Evolutionary conservation across 1,140 invertebrate species (phyloP).

Genomic region (Charaxes varanes): DNA sequence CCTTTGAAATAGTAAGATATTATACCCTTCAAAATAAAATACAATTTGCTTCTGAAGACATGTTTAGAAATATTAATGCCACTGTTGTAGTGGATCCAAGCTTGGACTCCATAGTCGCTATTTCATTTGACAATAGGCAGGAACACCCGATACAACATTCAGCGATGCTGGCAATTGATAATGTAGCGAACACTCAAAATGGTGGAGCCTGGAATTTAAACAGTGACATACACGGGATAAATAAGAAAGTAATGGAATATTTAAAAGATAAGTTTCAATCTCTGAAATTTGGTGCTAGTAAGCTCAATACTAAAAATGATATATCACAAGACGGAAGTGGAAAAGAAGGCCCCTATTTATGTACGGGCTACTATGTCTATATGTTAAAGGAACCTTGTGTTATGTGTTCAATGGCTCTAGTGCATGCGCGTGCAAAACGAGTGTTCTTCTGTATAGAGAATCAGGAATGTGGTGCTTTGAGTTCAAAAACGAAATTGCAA

Average conservation of each 20-base stretch:
- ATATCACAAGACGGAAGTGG: too few species aligned
- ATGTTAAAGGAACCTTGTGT: constrained; percentile 90
- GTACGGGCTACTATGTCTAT: constrained; percentile 92
- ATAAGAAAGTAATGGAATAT: constrained; percentile 26
- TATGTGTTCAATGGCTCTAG: constrained; percentile 95
- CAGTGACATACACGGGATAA: constrained; percentile 4
- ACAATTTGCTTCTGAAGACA: constrained; percentile 16
- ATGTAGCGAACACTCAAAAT: constrained; percentile 87
- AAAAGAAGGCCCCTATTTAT: constrained; percentile 82
- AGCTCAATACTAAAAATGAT: too few species aligned
- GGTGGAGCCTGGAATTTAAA: constrained; percentile 81
- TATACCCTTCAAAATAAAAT: constrained; percentile 24
- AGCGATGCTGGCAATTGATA: constrained; percentile 89
- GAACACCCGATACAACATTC: constrained; percentile 88
- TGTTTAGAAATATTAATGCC: constrained; percentile 54
- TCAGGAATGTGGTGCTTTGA: constrained; percentile 79
- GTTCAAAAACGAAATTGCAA: constrained; percentile 84
- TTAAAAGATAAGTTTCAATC: constrained; percentile 40
- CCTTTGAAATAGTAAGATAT: constrained; percentile 73
- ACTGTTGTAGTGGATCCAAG: constrained; percentile 83
- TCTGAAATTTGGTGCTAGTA: constrained; percentile 40
- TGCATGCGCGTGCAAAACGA: constrained; percentile 88
- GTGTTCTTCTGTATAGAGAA: constrained; percentile 85
- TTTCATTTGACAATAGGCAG: constrained; percentile 77
- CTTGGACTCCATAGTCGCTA: constrained; percentile 76